A percentile compares a stretch with the other conserved stretches of the same genome.
Evolutionary conservation across 2,888 invertebrate species (phyloP).

Genomic region (Tryphoninae sp.): DNA sequence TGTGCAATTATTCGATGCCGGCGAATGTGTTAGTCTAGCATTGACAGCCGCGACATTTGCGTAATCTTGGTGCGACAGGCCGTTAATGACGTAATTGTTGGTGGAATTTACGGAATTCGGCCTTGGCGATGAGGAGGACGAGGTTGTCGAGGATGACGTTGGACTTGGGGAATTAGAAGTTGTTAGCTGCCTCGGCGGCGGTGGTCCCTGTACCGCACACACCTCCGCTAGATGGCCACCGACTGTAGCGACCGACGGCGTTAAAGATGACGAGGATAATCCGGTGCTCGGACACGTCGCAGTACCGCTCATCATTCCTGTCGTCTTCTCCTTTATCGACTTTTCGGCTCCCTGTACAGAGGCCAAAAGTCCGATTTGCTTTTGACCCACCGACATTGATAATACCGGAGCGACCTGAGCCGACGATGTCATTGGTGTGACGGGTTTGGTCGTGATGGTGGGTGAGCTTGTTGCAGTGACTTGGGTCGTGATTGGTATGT

Average conservation of each 20-base stretch:
- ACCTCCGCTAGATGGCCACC: conserved; percentile 81
- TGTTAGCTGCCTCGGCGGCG: conserved; percentile 79
- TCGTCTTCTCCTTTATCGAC: conserved; percentile 73
- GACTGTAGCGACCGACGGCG: conserved; percentile 69
- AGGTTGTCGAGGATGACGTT: conserved; percentile 76
- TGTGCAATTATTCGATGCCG: conserved; percentile 68
- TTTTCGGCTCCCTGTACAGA: conserved; percentile 73
- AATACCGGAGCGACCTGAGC: conserved; percentile 77
- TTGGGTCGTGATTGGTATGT: conserved; percentile 81
- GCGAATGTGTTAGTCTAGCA: conserved; percentile 77
- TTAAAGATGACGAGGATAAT: conserved; percentile 65
- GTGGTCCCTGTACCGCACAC: conserved; percentile 81
- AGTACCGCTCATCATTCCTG: conserved; percentile 68
- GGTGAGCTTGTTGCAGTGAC: conserved; percentile 81
- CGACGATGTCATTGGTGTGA: conserved; percentile 74
- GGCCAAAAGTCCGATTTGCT: conserved; percentile 77
- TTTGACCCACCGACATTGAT: conserved; percentile 76
- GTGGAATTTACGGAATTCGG: conserved; percentile 77
- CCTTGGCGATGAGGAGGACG: conserved; percentile 78
- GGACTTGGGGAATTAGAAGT: conserved; percentile 79
- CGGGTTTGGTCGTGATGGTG: conserved; percentile 80
- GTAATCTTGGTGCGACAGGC: conserved; percentile 75
- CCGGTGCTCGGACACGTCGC: conserved; percentile 63
- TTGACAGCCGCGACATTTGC: conserved; percentile 68
- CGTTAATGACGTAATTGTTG: conserved; percentile 74